These are phyloP conservation scores for Ridgeia piscesae DNA, from an alignment of 1,140 invertebrate genomes.

Conservation along the genomic window DNA sequence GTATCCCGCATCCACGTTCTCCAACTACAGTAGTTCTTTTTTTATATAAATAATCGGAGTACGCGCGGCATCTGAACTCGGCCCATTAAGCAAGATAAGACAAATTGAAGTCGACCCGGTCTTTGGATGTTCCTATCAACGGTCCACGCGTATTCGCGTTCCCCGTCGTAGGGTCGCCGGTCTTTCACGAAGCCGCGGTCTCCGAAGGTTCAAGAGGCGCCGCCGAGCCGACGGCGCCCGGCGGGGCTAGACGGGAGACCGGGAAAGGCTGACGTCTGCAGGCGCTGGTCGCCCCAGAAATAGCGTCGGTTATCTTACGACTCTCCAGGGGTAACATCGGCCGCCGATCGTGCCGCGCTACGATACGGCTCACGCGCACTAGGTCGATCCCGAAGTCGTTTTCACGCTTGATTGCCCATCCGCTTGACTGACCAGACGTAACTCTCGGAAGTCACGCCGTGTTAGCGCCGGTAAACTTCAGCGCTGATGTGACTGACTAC, in stretches of 20 bases:
- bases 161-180: background rate
- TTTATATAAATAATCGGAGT: background rate
- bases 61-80: background rate
- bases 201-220: background rate
- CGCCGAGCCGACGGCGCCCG: too few relatives aligned
- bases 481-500: background rate
- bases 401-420: background rate
- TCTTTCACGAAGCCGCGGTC: background rate
- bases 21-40: background rate
- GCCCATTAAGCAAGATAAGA: background rate
- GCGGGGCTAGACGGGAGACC: background rate
- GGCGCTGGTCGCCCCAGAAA: background rate
- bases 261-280: background rate
- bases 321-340: background rate
- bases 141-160: background rate
- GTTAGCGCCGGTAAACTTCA: background rate
- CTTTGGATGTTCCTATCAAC: background rate
- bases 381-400: background rate
- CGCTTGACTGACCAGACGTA: background rate
- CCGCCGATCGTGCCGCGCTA: background rate
- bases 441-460: background rate
- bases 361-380: background rate
- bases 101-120: background rate
- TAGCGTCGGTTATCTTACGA: background rate
- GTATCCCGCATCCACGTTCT: background rate